Evolutionary conservation across 1,140 invertebrate genomes (phyloP).

Genomic region (Monochamus saltuarius): DNA sequence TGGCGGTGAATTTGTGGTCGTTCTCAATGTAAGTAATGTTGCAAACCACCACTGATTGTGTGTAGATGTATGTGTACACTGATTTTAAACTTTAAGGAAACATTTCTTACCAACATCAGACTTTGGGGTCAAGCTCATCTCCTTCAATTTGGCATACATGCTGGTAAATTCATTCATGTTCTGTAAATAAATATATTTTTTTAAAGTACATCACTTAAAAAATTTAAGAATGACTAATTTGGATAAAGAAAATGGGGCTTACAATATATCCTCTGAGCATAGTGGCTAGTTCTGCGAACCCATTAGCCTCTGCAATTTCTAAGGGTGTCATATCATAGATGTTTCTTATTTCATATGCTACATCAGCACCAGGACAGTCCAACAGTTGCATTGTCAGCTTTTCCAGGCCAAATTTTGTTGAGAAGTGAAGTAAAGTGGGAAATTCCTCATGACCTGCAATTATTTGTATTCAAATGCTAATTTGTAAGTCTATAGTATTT

Average conservation of each 20-base stretch:
- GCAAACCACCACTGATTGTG: no score
- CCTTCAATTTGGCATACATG: slow-evolving; percentile 81
- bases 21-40: no score
- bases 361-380: slow-evolving; percentile 79
- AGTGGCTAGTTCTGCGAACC: slow-evolving; percentile 68
- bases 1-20: no score
- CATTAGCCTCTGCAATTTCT: slow-evolving; percentile 74
- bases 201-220: no score
- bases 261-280: slow-evolving; percentile 76
- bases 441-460: slow-evolving; percentile 73
- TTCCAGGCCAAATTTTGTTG: slow-evolving; percentile 81
- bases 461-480: not conserved
- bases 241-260: slow-evolving; percentile 31
- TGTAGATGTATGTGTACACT: no score
- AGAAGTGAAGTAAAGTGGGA: slow-evolving; percentile 85
- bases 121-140: slow-evolving; percentile 62
- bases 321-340: slow-evolving; percentile 75
- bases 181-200: slow-evolving; percentile 42
- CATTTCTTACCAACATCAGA: slow-evolving; percentile 52
- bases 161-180: slow-evolving; percentile 78
- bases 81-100: no score
- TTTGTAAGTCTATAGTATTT: not conserved
- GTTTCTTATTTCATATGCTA: slow-evolving; percentile 77
- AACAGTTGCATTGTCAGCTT: slow-evolving; percentile 78
- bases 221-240: no score